Base-by-base conservation (phyloP, 2,888 invertebrate genomes). In the Luperina nickerlii region DNA sequence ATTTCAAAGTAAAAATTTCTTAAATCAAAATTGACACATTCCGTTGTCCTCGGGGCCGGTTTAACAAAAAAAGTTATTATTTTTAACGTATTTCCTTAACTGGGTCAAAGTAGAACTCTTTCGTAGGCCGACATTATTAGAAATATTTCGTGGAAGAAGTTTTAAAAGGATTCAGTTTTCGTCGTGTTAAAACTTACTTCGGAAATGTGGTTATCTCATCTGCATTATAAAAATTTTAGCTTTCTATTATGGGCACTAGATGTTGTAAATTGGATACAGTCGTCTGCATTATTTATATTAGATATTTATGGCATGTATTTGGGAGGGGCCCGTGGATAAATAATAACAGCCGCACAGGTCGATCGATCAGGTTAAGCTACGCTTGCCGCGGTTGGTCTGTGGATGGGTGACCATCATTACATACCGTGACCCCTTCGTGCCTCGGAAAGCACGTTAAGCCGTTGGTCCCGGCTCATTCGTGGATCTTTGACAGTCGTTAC, bases 1-100 rank as follows among this genome's bases (percentile, higher is more conserved):
- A 71, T 71, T 80, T 82, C 68, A 62, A 85, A 85, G 81, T 81
- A 71, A 78, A 68, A 79, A 84, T 81, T 86, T 80, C 81, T 76
- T 78, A 85, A 88, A 86, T 89, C 83, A 86, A 84, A 89, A 89
- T 88, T 82, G 87, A 85, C 88, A 89, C 62, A 80, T 82, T 84
- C 74, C 27, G n/a, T 74, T 67, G 57, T 82, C 76, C 67, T 74
- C 15, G 15, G 78, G 68, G 76, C 18, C 76, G 67, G 76, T 82
- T 89, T 78, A 73, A 67, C 76, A 66, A n/a, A 9, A 81, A 79
- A 73, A 74, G 60, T 87, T 89, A 78, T 81, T 81, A 73, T 80
- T 78, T 83, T 48, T 74, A 60, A 81, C 78, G 68, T 70, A 74
- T 76, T 76, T 76, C n/a, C 42, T 13, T n/a, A 83, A 88, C 79